Conservation (phyloP, 2,888 invertebrate genomes). For the Liodrosophila aerea region DNA sequence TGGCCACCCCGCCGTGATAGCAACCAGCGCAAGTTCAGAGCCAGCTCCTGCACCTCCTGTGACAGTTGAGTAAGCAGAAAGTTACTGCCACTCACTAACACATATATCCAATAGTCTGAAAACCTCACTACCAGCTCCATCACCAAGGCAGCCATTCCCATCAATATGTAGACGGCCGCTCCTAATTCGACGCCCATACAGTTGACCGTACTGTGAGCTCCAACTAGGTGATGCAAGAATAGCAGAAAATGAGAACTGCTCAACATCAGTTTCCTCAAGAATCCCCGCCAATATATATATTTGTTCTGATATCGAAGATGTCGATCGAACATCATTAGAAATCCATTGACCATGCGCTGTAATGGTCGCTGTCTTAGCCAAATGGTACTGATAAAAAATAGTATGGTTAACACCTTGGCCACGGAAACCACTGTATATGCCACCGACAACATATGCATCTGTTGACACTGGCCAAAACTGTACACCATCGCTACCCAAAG, state of each 20-base stretch:
- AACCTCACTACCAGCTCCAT: no score
- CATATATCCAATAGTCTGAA: no score
- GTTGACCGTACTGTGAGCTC: no score
- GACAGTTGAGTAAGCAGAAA: slow-evolving; percentile 36
- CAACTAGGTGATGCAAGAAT: slow-evolving; percentile 33
- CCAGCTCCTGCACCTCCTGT: slow-evolving; percentile 21
- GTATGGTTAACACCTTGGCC: slow-evolving; percentile 13
- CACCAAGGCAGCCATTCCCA: no score
- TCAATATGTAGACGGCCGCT: no score
- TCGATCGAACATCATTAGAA: no score
- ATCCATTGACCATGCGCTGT: slow-evolving; percentile 23
- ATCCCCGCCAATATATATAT: no score
- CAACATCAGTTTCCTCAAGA: slow-evolving; percentile 18
- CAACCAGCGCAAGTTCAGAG: slow-evolving; percentile 39
- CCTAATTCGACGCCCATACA: no score
- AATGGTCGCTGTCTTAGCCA: slow-evolving; percentile 33
- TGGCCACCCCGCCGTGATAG: no score
- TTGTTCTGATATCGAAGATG: no score
- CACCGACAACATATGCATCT: slow-evolving; percentile 46
- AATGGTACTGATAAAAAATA: slow-evolving; percentile 24
- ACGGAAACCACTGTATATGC: no score
- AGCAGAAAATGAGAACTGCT: slow-evolving; percentile 6
- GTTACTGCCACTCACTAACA: slow-evolving; percentile 32
- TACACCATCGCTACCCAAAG: slow-evolving; percentile 19
- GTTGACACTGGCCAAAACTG: slow-evolving; percentile 24